Base-by-base conservation (phyloP, 2,113 vertebrate species). In the Tinamus guttatus region DNA sequence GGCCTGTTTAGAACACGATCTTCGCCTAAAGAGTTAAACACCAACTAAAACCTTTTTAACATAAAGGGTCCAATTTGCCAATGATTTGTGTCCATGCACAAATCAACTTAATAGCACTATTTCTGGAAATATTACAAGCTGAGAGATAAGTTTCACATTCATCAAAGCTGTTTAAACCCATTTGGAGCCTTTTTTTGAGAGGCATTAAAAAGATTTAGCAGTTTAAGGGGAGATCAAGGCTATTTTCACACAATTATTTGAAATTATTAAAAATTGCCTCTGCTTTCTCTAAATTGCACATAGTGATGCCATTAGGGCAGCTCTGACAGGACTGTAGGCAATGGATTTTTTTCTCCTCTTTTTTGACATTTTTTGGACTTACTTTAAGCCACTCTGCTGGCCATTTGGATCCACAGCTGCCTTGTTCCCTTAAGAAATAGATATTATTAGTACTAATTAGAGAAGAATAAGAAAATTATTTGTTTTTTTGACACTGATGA, bases 111-210 rank as follows among this genome's bases (percentile, higher is more conserved):
- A 97, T 95, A 95, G 91, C 81, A 95, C 76, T 92, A 74, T 97
- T 98, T 97, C 96, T 97, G 75, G 90, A 98, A 98, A 97, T 96
- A 96, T 93, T 98, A 94, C 82, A 96, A 94, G 93, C 60, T 86
- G 51, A 85, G 78, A 96, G 79, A 81, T 87, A 97, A 96, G 90
- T 95, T 96, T 96, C 87, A 87, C 89, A 96, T 97, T 98, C 6
- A 78, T 97, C 94, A 98, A 97, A 95, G 91, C 92, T 95, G 92
- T 94, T 98, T 95, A 97, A 97, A 95, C 69, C 94, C 93, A 98
- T 97, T 97, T 98, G 92, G 63, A 96, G 86, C 24, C 41, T 38
- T 95, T 96, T 89, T 91, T 77, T 32, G 62, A 94, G 84, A 95
- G 82, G 60, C 94, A 95, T 97, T 98, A 96, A 95, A 95, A 97